A percentile compares a stretch with the other conserved stretches of the same genome.
Conservation (phyloP, 2,113 vertebrate species). For the Galemys pyrenaicus region DNA sequence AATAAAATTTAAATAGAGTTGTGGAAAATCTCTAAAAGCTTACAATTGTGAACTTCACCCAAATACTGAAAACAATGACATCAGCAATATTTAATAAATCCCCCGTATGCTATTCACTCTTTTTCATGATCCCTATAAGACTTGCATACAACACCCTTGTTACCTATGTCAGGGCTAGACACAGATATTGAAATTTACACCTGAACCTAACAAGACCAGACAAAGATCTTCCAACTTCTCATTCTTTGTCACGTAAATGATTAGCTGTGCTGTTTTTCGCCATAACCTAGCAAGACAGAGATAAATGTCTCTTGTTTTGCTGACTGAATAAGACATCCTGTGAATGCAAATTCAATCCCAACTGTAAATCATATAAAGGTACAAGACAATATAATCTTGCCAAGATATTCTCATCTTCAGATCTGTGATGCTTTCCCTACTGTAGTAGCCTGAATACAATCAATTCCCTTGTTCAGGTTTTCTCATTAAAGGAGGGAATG, state of each 20-base stretch:
- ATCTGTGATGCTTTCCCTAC: not conserved
- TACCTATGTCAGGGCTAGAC: not conserved
- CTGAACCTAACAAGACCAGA: not conserved
- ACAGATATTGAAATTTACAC: not conserved
- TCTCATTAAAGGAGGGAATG: not conserved
- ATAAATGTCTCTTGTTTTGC: not conserved
- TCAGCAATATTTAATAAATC: not conserved
- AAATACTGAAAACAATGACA: not conserved
- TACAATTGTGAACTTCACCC: not conserved
- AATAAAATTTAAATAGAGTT: not conserved
- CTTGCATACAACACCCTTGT: not conserved
- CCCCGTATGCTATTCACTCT: not conserved
- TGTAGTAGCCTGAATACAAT: not conserved
- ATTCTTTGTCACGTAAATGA: not conserved
- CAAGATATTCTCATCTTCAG: not conserved
- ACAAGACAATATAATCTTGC: not conserved
- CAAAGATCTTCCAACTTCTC: not conserved
- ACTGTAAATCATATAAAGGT: constrained; percentile 6
- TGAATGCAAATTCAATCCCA: not conserved
- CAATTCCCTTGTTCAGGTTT: not conserved
- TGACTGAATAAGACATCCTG: not conserved
- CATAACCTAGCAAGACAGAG: not conserved
- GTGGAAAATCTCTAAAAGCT: not conserved
- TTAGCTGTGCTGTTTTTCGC: not conserved
- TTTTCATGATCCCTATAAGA: not conserved